A percentile compares a stretch with the other conserved stretches of the same genome.
Conservation (phyloP, 2,797 vertebrate species). For the Emydoidea blandingii region DNA sequence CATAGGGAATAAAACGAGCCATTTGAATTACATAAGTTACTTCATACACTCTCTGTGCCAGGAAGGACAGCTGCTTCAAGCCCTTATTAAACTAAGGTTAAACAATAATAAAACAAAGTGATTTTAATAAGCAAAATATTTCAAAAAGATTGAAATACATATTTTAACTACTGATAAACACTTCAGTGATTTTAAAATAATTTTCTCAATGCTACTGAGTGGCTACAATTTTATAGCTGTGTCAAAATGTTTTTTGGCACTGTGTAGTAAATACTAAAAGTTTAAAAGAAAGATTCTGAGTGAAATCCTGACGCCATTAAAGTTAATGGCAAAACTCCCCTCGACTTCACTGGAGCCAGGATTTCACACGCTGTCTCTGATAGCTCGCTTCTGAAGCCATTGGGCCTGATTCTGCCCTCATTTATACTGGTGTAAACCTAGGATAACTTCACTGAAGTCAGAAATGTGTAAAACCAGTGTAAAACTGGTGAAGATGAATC, state of each 20-base stretch:
- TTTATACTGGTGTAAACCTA: not conserved
- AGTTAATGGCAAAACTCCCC: not conserved
- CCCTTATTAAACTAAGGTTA: not conserved
- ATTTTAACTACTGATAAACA: not conserved
- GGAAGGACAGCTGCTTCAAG: not conserved
- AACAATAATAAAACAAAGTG: not conserved
- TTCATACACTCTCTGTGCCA: not conserved
- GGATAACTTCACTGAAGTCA: not conserved
- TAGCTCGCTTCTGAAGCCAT: not conserved
- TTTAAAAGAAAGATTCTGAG: not conserved
- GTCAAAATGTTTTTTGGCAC: not conserved
- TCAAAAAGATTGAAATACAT: not conserved
- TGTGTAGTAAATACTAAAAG: not conserved
- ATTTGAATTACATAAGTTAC: not conserved
- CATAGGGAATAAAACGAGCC: fast-evolving
- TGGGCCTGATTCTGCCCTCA: not conserved
- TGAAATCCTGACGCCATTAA: not conserved
- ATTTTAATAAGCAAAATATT: too few relatives aligned
- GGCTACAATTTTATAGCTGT: not conserved
- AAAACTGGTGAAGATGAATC: not conserved
- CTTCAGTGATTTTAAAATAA: not conserved
- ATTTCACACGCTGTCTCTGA: not conserved
- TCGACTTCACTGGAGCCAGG: not conserved
- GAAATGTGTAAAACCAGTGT: not conserved
- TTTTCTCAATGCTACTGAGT: not conserved